Conservation (phyloP, 1,140 invertebrate species). For the Epicauta chinensis region DNA sequence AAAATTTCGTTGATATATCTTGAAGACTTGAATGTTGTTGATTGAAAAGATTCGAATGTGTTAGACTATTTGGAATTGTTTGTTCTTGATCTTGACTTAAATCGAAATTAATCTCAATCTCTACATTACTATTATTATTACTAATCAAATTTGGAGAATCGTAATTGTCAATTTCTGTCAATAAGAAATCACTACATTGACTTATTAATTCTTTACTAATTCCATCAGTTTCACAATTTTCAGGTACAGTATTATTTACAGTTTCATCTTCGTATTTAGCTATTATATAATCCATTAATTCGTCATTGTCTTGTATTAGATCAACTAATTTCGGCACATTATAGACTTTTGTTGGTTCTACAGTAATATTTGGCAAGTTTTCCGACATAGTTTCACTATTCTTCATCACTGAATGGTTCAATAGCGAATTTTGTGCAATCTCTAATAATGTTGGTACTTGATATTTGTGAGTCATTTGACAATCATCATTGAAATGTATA, state of each 20-base stretch:
- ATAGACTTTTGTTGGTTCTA: background rate
- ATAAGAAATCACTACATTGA: conserved; percentile 3
- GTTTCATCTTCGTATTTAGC: conserved; percentile 3
- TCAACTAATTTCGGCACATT: conserved; percentile 22
- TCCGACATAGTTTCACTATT: no score
- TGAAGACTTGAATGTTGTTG: conserved; percentile 25
- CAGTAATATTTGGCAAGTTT: background rate
- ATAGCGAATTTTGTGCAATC: conserved; percentile 12
- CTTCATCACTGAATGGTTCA: no score
- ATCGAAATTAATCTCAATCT: conserved; percentile 28
- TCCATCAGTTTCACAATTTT: no score
- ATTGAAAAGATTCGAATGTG: conserved; percentile 21
- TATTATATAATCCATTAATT: conserved; percentile 33
- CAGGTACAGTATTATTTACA: background rate
- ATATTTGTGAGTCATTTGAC: no score
- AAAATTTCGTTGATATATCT: conserved; percentile 1
- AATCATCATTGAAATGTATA: conserved; percentile 21
- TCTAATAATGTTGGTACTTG: conserved; percentile 23
- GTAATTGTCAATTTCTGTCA: conserved; percentile 12
- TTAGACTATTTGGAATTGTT: conserved; percentile 30
- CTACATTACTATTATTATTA: no score
- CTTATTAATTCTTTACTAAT: no score
- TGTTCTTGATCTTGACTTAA: conserved; percentile 31
- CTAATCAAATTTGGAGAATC: background rate
- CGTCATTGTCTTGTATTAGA: conserved; percentile 30